A percentile compares a stretch with the other conserved stretches of the same genome.
Conservation (phyloP, 2,888 invertebrate genomes). For the Yponomeuta cagnagella region DNA sequence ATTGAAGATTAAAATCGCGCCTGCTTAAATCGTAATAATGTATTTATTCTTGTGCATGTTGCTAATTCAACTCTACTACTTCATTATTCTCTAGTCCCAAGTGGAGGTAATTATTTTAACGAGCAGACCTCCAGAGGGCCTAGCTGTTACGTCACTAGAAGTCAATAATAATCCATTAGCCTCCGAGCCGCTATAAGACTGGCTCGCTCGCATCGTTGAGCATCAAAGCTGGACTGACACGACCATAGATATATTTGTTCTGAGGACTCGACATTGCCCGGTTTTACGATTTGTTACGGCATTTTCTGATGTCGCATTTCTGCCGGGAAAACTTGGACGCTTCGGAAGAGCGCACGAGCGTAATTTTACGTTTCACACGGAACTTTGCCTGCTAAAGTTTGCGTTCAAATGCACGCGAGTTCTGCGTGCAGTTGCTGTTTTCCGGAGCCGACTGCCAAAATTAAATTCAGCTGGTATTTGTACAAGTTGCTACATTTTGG, state of each 20-base stretch:
- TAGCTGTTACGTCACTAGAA: background rate
- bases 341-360: background rate
- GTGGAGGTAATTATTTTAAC: background rate
- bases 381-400: background rate
- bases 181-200: background rate
- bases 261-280: background rate
- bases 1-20: too few species aligned
- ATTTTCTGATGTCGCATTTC: background rate
- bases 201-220: background rate
- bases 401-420: background rate
- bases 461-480: background rate
- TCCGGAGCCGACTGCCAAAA: background rate
- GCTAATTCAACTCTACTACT: too few species aligned
- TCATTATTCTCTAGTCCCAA: too few species aligned
- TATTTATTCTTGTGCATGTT: too few species aligned
- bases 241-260: too few species aligned
- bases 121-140: background rate
- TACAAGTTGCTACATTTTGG: too few species aligned
- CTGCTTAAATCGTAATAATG: too few species aligned
- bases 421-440: background rate
- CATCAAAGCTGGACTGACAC: background rate
- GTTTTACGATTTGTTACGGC: background rate
- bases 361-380: background rate
- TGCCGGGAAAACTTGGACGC: background rate
- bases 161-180: background rate